Base-by-base conservation (phyloP, 1,140 invertebrate genomes). In the Drosophila seguyi region DNA sequence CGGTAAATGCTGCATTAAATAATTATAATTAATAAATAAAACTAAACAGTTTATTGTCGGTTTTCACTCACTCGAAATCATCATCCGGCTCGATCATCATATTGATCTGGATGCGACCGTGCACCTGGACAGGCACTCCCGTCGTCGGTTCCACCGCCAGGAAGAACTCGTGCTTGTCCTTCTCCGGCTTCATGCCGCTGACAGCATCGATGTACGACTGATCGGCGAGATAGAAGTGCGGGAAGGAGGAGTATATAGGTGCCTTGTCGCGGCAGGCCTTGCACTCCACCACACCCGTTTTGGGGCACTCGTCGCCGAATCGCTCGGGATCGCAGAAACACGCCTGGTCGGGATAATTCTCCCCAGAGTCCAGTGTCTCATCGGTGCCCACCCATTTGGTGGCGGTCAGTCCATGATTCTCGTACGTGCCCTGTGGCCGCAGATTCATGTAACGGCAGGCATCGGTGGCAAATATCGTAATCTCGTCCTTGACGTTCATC, bases 221-320 rank as follows among this genome's bases (percentile, higher is more conserved):
- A 92, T 98, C 97, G 1, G 95, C 97, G 66, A 96, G 93, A 87
- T 97, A 96, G 93, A 98, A 98, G 92, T 99, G 98, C 0, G 98
- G 98, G 65, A 96, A 95, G 8, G 97, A 97, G 27, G 97, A 93
- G 81, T 96, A 97, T 1, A 96, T 95, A 0, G 97, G 97, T 13
- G 97, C 95, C 38, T 95, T 95, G 79, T 93, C 95, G 77, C 95
- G 95, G 62, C 96, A 97, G 13, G 93, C 93, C 4, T 96, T 95
- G 44, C 96, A 95, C 90, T 96, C 95, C 65, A 96, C 93, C 0
- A 95, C 93, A 2, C 95, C 95, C 34, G 90, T 91, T 68, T 93
- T 92, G 36, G 92, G 92, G 22, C 93, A 94, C 7, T 94, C 94
- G 1, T 90, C 71, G 1, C 29, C 29, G 7, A 77, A 16, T 0